phyloP scores from a whole-genome alignment of 2,888 invertebrate species.

The Busseola fusca region DNA sequence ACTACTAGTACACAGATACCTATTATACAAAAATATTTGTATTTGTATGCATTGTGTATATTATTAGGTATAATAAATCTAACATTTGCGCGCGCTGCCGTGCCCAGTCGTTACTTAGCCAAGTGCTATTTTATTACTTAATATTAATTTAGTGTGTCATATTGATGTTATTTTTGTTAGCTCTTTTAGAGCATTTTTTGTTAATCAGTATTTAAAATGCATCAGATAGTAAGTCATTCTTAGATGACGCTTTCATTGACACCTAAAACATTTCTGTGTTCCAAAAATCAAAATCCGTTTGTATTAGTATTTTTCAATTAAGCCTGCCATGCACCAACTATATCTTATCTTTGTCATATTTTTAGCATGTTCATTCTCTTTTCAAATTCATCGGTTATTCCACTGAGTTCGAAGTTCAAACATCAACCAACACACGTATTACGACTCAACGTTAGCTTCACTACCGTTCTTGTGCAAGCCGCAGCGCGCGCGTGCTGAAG shows the following conservation, averaged over 20 bases:
- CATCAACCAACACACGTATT: constrained; percentile 51
- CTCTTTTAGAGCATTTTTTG: constrained; percentile 36
- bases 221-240: background rate
- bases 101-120: constrained; percentile 64
- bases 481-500: constrained; percentile 85
- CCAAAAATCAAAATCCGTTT: background rate
- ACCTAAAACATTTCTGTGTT: background rate
- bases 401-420: constrained; percentile 5
- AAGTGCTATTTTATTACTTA: constrained; percentile 53
- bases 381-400: background rate
- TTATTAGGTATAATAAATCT: constrained; percentile 73
- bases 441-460: constrained; percentile 32
- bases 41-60: constrained; percentile 86
- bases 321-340: constrained; percentile 9
- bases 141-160: constrained; percentile 46
- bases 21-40: constrained; percentile 88
- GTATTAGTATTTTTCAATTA: background rate
- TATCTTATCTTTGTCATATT: constrained; percentile 9
- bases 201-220: constrained; percentile 6
- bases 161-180: constrained; percentile 30
- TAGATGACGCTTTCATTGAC: constrained; percentile 1
- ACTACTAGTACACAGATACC: constrained; percentile 87
- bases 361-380: background rate
- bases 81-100: constrained; percentile 83
- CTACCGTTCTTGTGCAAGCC: constrained; percentile 61